Evolutionary conservation across 2,113 vertebrate species (phyloP).

Genomic region (Myanophis thanlyinensis): DNA sequence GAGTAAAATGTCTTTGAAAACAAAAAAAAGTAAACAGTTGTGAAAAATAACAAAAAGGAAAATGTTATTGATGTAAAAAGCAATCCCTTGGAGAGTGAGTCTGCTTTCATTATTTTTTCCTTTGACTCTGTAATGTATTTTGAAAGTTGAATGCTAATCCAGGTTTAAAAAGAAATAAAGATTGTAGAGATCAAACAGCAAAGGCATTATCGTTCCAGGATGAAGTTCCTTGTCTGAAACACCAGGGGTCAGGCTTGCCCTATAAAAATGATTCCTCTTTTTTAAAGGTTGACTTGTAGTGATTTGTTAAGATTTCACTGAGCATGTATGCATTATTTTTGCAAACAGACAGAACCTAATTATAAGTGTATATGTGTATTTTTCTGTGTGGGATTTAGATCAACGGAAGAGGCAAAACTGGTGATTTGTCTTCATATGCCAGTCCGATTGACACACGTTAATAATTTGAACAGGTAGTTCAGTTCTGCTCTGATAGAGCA

Average conservation of each 20-base stretch:
- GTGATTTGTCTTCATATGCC: constrained; percentile 52
- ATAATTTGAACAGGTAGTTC: constrained; percentile 27
- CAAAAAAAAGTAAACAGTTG: not conserved
- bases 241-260: constrained; percentile 57
- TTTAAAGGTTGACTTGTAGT: not conserved
- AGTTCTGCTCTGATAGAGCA: constrained; percentile 8
- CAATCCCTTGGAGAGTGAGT: not conserved
- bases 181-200: not conserved
- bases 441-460: constrained; percentile 44
- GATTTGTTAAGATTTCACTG: constrained; percentile 63
- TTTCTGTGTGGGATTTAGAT: constrained; percentile 57
- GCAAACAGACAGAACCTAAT: constrained; percentile 50
- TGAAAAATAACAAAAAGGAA: not conserved
- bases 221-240: constrained; percentile 14
- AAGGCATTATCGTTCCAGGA: not conserved
- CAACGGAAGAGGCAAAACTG: constrained; percentile 41
- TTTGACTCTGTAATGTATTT: not conserved
- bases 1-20: not conserved
- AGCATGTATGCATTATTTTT: constrained; percentile 60
- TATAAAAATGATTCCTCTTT: not conserved
- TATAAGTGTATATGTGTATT: constrained; percentile 59
- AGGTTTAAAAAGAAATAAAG: not conserved
- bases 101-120: not conserved
- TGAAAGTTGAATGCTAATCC: not conserved
- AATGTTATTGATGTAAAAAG: not conserved